Conservation (phyloP, 2,113 vertebrate species). For the Syrrhaptes paradoxus region DNA sequence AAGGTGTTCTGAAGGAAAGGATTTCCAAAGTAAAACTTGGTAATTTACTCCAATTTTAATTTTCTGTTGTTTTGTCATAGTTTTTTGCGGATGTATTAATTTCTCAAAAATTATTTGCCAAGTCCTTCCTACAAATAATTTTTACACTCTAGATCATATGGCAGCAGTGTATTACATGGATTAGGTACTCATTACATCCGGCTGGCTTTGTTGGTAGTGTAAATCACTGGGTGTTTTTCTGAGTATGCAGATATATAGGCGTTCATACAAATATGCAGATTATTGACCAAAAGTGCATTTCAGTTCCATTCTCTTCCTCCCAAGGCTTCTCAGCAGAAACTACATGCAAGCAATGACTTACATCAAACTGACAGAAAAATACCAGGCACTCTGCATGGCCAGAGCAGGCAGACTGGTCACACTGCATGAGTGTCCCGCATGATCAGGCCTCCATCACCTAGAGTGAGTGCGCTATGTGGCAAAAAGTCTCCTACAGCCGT, state of each 20-base stretch:
- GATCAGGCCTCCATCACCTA: background rate
- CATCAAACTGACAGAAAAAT: background rate
- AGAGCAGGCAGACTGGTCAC: background rate
- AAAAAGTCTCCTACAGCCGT: background rate
- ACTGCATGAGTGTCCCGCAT: rapidly evolving
- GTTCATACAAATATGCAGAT: background rate
- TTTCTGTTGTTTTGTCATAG: background rate
- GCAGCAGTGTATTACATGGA: background rate
- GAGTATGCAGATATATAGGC: background rate
- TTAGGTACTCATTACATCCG: background rate
- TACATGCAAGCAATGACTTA: background rate
- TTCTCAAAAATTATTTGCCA: background rate
- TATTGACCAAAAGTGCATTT: background rate
- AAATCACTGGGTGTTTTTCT: background rate
- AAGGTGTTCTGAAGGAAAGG: background rate
- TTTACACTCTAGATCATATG: background rate
- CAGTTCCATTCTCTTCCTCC: background rate
- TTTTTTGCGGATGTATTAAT: background rate
- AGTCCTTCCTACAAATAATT: background rate
- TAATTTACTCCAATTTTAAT: background rate
- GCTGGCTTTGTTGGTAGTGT: background rate
- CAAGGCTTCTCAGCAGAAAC: background rate
- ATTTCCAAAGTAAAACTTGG: background rate
- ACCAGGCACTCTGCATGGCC: background rate
- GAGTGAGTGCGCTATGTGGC: rapidly evolving